Evolutionary conservation across 2,113 vertebrate species (phyloP).

Genomic region (Cyanoderma ruficeps): DNA sequence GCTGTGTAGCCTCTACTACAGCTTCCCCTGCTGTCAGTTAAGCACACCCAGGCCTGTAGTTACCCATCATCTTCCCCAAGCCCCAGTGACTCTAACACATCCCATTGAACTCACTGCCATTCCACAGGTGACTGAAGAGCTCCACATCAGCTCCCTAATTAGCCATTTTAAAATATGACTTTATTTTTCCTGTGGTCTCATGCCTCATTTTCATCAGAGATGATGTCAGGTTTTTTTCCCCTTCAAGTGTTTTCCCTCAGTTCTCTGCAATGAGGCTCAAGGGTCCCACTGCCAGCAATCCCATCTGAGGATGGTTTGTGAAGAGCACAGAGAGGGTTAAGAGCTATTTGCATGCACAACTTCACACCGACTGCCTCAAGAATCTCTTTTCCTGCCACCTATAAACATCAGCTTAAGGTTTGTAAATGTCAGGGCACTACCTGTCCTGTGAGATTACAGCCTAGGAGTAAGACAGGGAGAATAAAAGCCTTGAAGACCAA

Average conservation of each 20-base stretch:
- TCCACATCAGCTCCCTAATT: not conserved
- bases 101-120: not conserved
- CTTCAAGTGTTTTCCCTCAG: not conserved
- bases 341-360: not conserved
- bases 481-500: not conserved
- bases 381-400: not conserved
- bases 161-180: not conserved
- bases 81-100: not conserved
- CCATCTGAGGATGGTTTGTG: not conserved
- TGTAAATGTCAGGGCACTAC: not conserved
- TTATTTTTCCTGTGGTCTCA: not conserved
- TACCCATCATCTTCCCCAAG: not conserved
- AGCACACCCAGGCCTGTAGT: not conserved
- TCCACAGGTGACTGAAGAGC: not conserved
- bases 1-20: rapidly evolving
- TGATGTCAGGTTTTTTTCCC: not conserved
- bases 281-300: not conserved
- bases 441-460: not conserved
- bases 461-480: not conserved
- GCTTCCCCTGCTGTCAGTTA: not conserved
- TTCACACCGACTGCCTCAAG: not conserved
- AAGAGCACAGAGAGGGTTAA: not conserved
- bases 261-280: not conserved
- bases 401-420: not conserved
- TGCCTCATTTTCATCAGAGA: not conserved